Conservation (phyloP, 2,888 invertebrate species). For the Tethea ocularis region DNA sequence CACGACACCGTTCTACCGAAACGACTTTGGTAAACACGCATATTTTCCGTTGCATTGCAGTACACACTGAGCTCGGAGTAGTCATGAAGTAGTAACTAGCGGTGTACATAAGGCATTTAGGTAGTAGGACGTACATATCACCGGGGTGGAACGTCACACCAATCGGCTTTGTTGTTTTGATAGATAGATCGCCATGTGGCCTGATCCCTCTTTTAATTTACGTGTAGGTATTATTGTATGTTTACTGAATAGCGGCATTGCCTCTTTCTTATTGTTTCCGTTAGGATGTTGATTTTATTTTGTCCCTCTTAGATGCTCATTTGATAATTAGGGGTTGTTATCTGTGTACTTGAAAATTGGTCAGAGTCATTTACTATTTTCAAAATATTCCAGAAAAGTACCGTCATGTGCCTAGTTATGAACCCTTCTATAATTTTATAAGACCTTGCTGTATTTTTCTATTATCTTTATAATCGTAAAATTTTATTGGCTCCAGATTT, state of each 20-base stretch:
- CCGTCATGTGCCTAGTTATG: too few species aligned
- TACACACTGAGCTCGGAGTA: conserved; percentile 84
- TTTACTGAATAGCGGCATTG: conserved; percentile 35
- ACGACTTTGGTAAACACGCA: conserved; percentile 84
- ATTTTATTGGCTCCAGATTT: too few species aligned
- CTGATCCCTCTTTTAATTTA: conserved; percentile 70
- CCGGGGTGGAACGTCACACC: conserved; percentile 84
- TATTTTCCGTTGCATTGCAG: conserved; percentile 85
- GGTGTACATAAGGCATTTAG: conserved; percentile 84
- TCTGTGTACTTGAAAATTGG: not conserved
- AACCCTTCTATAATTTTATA: too few species aligned
- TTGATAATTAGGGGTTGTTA: not conserved
- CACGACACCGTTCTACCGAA: conserved; percentile 83
- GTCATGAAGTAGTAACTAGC: conserved; percentile 84
- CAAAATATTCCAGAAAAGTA: too few species aligned
- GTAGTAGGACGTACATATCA: conserved; percentile 83
- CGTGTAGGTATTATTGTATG: conserved; percentile 54
- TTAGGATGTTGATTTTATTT: conserved; percentile 3
- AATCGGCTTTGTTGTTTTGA: conserved; percentile 83
- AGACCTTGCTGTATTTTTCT: too few species aligned
- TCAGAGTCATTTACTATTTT: not conserved
- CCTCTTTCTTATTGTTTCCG: conserved; percentile 28
- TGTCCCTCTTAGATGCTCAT: not conserved
- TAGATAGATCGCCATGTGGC: conserved; percentile 82
- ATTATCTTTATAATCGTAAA: too few species aligned